These are phyloP conservation scores for Cyphomyrus discorhynchus DNA, from an alignment of 2,113 vertebrate species.

Conservation along the genomic window DNA sequence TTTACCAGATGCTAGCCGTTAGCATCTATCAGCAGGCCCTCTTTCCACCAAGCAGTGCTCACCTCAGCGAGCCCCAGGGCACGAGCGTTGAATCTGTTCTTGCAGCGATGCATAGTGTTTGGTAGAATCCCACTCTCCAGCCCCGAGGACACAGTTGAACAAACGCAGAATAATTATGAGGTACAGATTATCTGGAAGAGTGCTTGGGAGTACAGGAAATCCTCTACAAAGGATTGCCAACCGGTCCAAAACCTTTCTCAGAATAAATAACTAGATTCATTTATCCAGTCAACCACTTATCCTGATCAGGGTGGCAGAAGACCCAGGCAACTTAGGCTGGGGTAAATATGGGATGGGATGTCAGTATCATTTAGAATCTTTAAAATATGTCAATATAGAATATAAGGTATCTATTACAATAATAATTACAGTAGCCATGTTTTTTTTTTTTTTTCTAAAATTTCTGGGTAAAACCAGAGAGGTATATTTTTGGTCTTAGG, in stretches of 20 bases:
- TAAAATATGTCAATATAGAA: not conserved
- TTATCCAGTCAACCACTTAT: not conserved
- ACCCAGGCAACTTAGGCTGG: not conserved
- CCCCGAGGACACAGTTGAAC: not conserved
- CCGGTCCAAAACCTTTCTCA: not conserved
- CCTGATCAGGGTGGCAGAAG: not conserved
- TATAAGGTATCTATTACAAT: not conserved
- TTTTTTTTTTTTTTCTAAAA: not conserved
- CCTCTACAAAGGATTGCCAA: not conserved
- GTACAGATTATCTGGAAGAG: not conserved
- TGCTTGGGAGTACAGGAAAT: not conserved
- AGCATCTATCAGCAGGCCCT: not conserved
- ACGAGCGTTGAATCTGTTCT: not conserved
- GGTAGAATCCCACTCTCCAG: not conserved
- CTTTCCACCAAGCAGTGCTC: not conserved
- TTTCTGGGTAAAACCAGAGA: not conserved
- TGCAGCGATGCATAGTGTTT: not conserved
- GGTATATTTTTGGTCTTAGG: not conserved
- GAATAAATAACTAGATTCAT: not conserved
- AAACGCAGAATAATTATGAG: not conserved
- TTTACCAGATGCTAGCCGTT: not conserved
- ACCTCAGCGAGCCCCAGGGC: not conserved
- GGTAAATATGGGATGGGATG: not conserved
- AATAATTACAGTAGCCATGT: not conserved
- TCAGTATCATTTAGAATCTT: not conserved